Percentiles rank a stretch among this genome's conserved stretches.
These are phyloP conservation scores for Drosophila sp. DNA, from an alignment of 1,140 invertebrate genomes.

Conservation along the genomic window DNA sequence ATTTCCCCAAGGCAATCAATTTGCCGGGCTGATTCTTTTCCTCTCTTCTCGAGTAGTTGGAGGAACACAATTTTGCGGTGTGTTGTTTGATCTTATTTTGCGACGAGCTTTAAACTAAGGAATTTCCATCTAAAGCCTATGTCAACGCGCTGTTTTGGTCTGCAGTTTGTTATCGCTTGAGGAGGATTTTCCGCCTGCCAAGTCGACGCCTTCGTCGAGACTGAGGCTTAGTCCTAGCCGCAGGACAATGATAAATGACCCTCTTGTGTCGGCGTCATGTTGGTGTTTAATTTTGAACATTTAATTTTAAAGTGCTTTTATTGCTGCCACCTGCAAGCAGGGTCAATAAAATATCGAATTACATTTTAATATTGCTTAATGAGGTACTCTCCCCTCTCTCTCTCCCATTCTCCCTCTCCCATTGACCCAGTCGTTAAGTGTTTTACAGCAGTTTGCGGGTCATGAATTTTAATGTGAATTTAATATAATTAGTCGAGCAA, in stretches of 20 bases:
- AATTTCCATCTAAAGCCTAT: conserved; percentile 2
- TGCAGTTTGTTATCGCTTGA: conserved; percentile 14
- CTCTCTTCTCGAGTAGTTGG: not conserved
- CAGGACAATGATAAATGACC: conserved; percentile 57
- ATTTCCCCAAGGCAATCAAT: conserved; percentile 27
- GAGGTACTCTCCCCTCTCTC: conserved; percentile 25
- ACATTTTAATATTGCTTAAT: conserved; percentile 60
- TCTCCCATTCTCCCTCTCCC: not conserved
- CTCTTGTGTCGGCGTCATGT: conserved; percentile 21
- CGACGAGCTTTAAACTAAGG: conserved; percentile 14
- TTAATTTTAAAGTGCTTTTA: conserved; percentile 38
- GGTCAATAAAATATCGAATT: conserved; percentile 66
- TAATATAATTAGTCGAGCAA: conserved; percentile 65
- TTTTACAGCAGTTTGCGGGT: conserved; percentile 48
- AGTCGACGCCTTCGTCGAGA: conserved; percentile 22
- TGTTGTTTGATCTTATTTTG: conserved; percentile 19
- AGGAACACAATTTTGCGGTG: not conserved
- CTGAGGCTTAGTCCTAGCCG: conserved; percentile 26
- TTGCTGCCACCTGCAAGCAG: conserved; percentile 8
- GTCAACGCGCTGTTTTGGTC: conserved; percentile 30
- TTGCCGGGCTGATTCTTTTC: not conserved
- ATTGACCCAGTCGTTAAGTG: conserved; percentile 40
- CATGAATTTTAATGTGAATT: conserved; percentile 65
- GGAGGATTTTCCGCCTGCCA: conserved; percentile 9
- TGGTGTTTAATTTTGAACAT: conserved; percentile 13